These are phyloP conservation scores for Brachyptera risi DNA, from an alignment of 2,888 invertebrate genomes.

Conservation along the genomic window DNA sequence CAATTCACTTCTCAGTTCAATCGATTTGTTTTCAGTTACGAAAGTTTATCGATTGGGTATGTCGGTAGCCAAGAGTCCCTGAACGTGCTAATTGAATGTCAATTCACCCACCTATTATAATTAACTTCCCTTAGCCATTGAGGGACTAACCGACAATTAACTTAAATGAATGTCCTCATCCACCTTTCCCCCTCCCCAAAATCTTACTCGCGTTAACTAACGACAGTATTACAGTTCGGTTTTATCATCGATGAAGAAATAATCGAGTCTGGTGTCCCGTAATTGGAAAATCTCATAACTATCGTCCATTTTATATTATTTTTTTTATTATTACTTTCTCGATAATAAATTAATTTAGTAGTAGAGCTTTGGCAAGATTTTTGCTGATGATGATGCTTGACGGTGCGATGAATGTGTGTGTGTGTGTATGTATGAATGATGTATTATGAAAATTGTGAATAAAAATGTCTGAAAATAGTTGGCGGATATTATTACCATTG, in stretches of 20 bases:
- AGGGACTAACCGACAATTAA: background rate
- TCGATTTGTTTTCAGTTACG: background rate
- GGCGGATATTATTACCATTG: too few relatives aligned
- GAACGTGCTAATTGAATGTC: slow-evolving; percentile 6
- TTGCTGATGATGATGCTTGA: background rate
- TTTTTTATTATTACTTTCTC: too few relatives aligned
- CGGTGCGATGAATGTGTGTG: background rate
- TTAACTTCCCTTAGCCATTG: slow-evolving; percentile 8
- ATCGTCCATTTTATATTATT: background rate
- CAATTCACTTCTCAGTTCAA: slow-evolving; percentile 8
- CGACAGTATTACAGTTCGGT: slow-evolving; percentile 10
- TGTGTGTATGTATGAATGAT: slow-evolving; percentile 2
- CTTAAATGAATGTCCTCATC: background rate
- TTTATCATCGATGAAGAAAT: too few relatives aligned
- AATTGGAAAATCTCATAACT: background rate
- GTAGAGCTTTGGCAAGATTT: background rate
- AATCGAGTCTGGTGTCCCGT: too few relatives aligned
- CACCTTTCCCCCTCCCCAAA: background rate
- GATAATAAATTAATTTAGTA: too few relatives aligned
- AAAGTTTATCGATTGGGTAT: background rate
- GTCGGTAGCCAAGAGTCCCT: slow-evolving; percentile 7
- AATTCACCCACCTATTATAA: slow-evolving; percentile 7
- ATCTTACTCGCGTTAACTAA: background rate
- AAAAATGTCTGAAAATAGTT: background rate
- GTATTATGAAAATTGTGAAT: slow-evolving; percentile 12